Conservation (phyloP, 35 echinoderm and acorn worm genomes). For the Anneissia japonica region DNA sequence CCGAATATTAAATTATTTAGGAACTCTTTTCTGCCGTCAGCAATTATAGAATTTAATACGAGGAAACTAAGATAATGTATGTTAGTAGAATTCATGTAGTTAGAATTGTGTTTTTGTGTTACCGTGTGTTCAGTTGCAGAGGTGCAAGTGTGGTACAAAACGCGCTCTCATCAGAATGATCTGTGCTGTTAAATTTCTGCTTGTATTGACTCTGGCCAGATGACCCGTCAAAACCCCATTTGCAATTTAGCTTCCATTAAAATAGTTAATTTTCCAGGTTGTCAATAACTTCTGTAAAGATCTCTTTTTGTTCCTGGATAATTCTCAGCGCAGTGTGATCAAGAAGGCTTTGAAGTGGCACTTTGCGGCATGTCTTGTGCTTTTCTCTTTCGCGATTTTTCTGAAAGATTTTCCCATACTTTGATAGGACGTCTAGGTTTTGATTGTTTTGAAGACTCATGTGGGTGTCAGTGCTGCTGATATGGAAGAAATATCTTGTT, state of each 20-base stretch:
- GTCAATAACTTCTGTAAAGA: conserved; percentile 16
- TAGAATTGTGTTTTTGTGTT: too few relatives aligned
- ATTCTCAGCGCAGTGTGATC: conserved; percentile 56
- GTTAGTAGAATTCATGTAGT: too few relatives aligned
- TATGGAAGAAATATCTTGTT: too few relatives aligned
- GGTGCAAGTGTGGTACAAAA: conserved; percentile 47
- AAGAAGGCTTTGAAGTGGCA: conserved; percentile 40
- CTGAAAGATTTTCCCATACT: conserved; percentile 36
- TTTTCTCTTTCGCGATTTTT: conserved; percentile 35
- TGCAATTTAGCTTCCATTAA: conserved; percentile 33
- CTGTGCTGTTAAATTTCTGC: conserved; percentile 11
- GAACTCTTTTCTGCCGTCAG: too few relatives aligned
- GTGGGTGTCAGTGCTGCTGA: too few relatives aligned
- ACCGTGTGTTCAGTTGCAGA: conserved; percentile 31
- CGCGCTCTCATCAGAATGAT: conserved; percentile 19
- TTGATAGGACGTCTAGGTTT: too few relatives aligned
- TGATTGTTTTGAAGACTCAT: too few relatives aligned
- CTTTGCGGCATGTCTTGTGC: conserved; percentile 26
- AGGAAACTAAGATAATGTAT: too few relatives aligned
- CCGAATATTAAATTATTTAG: too few relatives aligned
- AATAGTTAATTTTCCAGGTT: conserved; percentile 17
- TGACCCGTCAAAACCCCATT: conserved; percentile 53
- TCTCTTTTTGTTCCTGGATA: conserved; percentile 44
- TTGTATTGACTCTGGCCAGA: conserved; percentile 47
- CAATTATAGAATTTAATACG: too few relatives aligned